phyloP scores from a whole-genome alignment of 2,888 invertebrate species.

The Euplagia quadripunctaria region DNA sequence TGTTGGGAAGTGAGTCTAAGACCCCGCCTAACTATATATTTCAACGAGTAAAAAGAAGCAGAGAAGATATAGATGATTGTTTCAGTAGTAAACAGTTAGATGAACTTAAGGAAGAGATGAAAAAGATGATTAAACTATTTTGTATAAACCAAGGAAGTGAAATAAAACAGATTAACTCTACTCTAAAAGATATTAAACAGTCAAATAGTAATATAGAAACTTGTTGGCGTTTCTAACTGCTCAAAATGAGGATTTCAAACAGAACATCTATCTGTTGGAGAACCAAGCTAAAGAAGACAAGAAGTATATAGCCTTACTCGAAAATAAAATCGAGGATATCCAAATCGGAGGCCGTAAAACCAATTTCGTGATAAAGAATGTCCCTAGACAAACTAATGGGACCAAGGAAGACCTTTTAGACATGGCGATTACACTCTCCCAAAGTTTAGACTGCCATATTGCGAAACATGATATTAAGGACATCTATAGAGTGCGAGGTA shows the following conservation, averaged over 20 bases:
- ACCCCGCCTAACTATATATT: too few species aligned
- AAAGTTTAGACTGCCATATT: too few species aligned
- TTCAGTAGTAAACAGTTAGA: neutral
- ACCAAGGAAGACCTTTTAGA: neutral
- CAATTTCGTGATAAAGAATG: neutral
- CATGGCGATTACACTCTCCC: too few species aligned
- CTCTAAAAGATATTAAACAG: neutral
- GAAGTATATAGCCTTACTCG: neutral
- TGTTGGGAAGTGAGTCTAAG: too few species aligned
- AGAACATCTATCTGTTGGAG: neutral
- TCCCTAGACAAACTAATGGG: neutral
- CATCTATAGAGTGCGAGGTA: too few species aligned
- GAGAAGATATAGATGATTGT: neutral
- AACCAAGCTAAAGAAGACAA: neutral
- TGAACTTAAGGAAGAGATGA: neutral
- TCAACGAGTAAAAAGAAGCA: neutral
- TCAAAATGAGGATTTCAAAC: neutral
- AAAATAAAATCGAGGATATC: neutral
- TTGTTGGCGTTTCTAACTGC: neutral
- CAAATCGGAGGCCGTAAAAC: neutral
- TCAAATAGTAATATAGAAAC: neutral
- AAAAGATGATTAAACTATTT: neutral
- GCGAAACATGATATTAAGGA: too few species aligned
- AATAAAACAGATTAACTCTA: neutral
- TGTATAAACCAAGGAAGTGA: neutral